Conservation (phyloP, 53 echinoderm and acorn worm species). For the Luidia sarsii region DNA sequence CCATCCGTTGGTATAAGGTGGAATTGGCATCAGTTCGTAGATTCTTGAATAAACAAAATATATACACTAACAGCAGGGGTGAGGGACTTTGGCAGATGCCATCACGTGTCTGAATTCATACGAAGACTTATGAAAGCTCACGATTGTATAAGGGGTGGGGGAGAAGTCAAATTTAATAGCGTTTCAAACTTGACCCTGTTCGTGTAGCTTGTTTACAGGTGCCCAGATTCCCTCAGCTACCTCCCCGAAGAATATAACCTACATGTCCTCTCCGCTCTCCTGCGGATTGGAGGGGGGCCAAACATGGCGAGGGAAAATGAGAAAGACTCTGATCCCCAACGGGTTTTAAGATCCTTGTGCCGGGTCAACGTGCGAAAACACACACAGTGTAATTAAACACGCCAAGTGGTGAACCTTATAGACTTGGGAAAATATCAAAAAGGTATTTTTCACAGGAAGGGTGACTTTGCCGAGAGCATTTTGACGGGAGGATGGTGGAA, state of each 20-base stretch:
- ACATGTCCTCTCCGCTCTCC: neutral
- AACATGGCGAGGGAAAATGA: neutral
- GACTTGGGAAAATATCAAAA: too few species aligned
- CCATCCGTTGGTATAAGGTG: neutral
- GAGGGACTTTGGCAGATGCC: neutral
- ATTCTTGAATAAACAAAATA: neutral
- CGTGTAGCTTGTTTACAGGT: conserved; percentile 19
- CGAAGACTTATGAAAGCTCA: too few species aligned
- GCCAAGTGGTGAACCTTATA: too few species aligned
- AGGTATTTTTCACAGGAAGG: too few species aligned
- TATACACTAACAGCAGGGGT: neutral
- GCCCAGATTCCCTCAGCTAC: conserved; percentile 13
- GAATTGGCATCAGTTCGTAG: neutral
- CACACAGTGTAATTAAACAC: too few species aligned
- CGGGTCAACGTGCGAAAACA: too few species aligned
- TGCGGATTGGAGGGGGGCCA: neutral
- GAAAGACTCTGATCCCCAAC: too few species aligned
- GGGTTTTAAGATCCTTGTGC: too few species aligned
- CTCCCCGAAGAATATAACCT: conserved; percentile 32
- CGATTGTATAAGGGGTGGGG: neutral
- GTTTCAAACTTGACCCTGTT: neutral
- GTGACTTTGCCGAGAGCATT: too few species aligned
- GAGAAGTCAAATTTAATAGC: neutral
- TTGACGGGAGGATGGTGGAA: too few species aligned
- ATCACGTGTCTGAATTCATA: neutral